Conservation (phyloP, 2,113 vertebrate species). For the Lepisosteus oculatus region DNA sequence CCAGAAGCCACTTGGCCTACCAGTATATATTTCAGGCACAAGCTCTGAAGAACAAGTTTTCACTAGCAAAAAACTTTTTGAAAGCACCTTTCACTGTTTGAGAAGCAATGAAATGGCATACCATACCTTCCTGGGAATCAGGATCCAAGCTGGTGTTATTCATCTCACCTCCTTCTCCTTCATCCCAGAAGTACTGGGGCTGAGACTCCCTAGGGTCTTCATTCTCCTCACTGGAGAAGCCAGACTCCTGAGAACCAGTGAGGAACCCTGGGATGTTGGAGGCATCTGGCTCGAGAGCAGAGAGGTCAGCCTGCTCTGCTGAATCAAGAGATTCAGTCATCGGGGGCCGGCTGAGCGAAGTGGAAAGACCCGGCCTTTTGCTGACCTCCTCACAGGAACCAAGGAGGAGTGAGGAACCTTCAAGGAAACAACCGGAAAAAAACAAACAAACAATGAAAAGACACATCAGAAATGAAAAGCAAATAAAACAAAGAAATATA, state of each 20-base stretch:
- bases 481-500: too few species aligned
- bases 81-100: too few species aligned
- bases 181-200: slow-evolving; percentile 73
- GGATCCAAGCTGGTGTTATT: slow-evolving; percentile 67
- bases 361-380: slow-evolving; percentile 66
- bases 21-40: too few species aligned
- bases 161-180: slow-evolving; percentile 60
- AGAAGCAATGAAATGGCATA: too few species aligned
- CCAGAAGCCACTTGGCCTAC: too few species aligned
- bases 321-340: slow-evolving; percentile 49
- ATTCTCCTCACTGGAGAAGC: slow-evolving; percentile 78
- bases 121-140: slow-evolving; percentile 64
- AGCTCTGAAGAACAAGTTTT: too few species aligned
- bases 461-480: too few species aligned
- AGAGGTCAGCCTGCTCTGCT: slow-evolving; percentile 34
- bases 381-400: slow-evolving; percentile 45
- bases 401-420: slow-evolving; percentile 39
- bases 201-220: slow-evolving; percentile 74
- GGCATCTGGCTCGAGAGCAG: slow-evolving; percentile 35
- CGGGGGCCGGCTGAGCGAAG: slow-evolving; percentile 57
- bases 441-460: too few species aligned
- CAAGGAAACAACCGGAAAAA: not conserved
- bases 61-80: too few species aligned
- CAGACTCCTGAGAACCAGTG: slow-evolving; percentile 75
- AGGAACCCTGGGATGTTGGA: slow-evolving; percentile 38